Evolutionary conservation across 92 coral and sea anemone species (phyloP).

Genomic region (Zoanthus sociatus): DNA sequence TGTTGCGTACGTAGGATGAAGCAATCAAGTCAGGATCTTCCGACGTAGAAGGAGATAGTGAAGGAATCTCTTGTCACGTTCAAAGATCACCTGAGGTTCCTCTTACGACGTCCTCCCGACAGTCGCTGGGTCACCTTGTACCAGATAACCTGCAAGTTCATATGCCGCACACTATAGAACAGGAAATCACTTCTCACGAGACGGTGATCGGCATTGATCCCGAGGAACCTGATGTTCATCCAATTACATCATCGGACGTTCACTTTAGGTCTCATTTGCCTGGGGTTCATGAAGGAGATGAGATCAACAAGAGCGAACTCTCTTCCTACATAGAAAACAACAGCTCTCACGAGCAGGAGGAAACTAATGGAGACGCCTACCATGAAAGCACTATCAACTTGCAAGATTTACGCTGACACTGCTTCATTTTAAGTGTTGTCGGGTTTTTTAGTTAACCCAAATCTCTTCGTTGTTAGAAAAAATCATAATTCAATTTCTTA

Average conservation of each 20-base stretch:
- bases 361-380: conserved; percentile 74
- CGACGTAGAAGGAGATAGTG: conserved; percentile 75
- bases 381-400: conserved; percentile 95
- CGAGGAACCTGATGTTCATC: conserved; percentile 35
- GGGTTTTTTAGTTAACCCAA: not conserved
- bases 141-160: conserved; percentile 69
- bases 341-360: conserved; percentile 81
- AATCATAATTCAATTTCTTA: not conserved
- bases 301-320: conserved; percentile 54
- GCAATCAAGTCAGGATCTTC: conserved; percentile 72
- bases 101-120: conserved; percentile 53
- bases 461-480: not conserved
- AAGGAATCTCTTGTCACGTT: conserved; percentile 47
- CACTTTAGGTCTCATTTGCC: conserved; percentile 57
- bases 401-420: conserved; percentile 82
- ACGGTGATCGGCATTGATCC: conserved; percentile 26
- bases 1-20: conserved; percentile 54
- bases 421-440: not conserved
- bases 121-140: conserved; percentile 45
- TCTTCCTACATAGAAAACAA: conserved; percentile 78
- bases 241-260: conserved; percentile 42
- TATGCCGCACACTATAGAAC: conserved; percentile 47
- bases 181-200: conserved; percentile 54
- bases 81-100: conserved; percentile 63
- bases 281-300: conserved; percentile 51